A percentile compares a stretch with the other conserved stretches of the same genome.
phyloP scores from a whole-genome alignment of 2,888 invertebrate genomes.

The Oscheius sp. region DNA sequence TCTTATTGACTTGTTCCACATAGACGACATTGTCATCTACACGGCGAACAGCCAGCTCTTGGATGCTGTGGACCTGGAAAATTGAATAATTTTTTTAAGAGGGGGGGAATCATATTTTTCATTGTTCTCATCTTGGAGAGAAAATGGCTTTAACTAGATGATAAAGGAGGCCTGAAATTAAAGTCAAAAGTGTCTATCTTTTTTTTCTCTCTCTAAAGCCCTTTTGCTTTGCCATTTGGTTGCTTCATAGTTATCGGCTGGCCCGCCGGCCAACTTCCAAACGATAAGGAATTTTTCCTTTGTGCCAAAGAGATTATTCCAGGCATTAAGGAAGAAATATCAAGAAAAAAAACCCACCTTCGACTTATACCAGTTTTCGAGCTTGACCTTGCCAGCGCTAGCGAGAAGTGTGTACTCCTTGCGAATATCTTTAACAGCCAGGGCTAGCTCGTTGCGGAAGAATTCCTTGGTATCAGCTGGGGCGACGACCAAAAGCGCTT shows the following conservation, averaged over 20 bases:
- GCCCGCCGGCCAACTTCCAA: no score
- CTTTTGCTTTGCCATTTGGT: no score
- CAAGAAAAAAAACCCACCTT: neutral
- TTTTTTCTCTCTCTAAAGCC: no score
- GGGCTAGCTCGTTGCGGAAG: slow-evolving; percentile 24
- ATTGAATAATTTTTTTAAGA: no score
- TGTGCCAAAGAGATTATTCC: neutral
- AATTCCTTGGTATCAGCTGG: slow-evolving; percentile 29
- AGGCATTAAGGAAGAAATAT: no score
- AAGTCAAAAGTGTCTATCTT: no score
- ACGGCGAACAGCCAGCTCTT: neutral
- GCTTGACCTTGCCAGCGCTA: slow-evolving; percentile 11
- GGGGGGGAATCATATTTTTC: no score
- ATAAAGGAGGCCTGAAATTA: no score
- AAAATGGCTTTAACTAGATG: no score
- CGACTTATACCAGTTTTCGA: slow-evolving; percentile 26
- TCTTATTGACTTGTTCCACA: slow-evolving; percentile 26
- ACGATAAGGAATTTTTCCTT: no score
- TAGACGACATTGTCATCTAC: slow-evolving; percentile 4
- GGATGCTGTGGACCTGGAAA: slow-evolving; percentile 9
- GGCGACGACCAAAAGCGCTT: slow-evolving; percentile 13
- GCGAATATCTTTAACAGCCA: slow-evolving; percentile 23
- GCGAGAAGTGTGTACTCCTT: slow-evolving; percentile 25
- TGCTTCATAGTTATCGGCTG: no score
- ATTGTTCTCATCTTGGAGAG: no score